These are phyloP conservation scores for Phortica okadai DNA, from an alignment of 2,888 invertebrate genomes.

Conservation along the genomic window DNA sequence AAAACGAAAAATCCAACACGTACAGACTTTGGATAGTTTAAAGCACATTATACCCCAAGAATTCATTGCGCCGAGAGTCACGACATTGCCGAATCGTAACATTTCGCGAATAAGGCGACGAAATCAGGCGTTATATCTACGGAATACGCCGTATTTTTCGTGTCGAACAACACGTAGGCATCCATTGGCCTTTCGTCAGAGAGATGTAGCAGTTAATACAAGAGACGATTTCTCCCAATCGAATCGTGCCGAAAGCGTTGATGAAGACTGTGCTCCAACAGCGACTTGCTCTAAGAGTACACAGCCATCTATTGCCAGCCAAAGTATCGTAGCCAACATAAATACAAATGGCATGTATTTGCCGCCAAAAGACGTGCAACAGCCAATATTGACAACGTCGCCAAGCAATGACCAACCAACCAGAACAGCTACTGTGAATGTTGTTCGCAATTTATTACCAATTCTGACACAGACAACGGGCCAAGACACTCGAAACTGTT, in stretches of 20 bases:
- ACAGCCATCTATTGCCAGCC: not conserved
- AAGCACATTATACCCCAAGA: conserved; percentile 19
- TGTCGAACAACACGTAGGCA: not conserved
- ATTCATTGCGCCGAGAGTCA: not conserved
- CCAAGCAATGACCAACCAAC: not conserved
- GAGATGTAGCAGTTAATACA: not conserved
- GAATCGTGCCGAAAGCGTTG: not conserved
- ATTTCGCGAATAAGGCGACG: not conserved
- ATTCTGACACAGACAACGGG: too few relatives aligned
- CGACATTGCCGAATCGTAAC: not conserved
- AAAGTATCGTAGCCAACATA: not conserved
- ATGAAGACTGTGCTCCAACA: not conserved
- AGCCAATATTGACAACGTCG: not conserved
- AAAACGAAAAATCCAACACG: not conserved
- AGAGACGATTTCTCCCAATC: not conserved
- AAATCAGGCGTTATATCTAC: not conserved
- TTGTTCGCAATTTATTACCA: not conserved
- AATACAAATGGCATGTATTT: not conserved
- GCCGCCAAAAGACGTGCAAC: not conserved
- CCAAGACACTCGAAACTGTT: too few relatives aligned
- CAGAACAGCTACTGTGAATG: not conserved
- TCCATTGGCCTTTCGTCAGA: not conserved
- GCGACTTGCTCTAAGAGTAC: not conserved
- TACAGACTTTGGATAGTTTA: not conserved
- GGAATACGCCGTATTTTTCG: not conserved